Evolutionary conservation across 2,797 vertebrate species (phyloP), one percentile per base, ranked within the genome.

Genomic region (Amblyraja radiata): DNA sequence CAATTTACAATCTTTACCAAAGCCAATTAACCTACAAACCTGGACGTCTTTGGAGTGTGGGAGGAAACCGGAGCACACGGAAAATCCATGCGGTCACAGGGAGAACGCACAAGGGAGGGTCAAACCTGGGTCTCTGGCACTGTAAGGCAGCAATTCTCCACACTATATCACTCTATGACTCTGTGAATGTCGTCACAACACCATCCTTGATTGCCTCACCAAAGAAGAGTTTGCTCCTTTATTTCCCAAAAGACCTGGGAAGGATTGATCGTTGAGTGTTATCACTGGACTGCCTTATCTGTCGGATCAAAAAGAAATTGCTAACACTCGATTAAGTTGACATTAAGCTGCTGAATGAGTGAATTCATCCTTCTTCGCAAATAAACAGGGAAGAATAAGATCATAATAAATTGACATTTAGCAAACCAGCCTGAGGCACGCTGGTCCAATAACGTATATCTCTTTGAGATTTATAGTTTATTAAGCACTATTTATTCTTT

Each of bases 361-460:
- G 54, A 84, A 61, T 28, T 58, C 54, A 61, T 25, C n/a, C 81
- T 61, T 84, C 2, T n/a, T 88, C 28, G 2, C 63, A 88, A 68
- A 21, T 68, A 14, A 36, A 65, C 84, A 88, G 68, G 84, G n/a
- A 88, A 88, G 84, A 88, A 88, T 2, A 14, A 88, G n/a, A 88
- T 84, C 16, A 32, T 5, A 86, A 63, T 71, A 18, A 21, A 5
- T 71, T 71, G 68, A 21, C 68, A 71, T 71, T 71, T 71, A 71
- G 68, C 68, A 18, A 71, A 71, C 16, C 68, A 71, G 68, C 68
- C 65, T 68, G 18, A 68, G 14, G 14, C 65, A 68, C 10, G 11
- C 65, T 71, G 18, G 68, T 71, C 68, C 68, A 71, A 71, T 71
- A 71, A 71, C 2, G 16, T 71, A 71, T 18, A 71, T 71, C 68